phyloP scores from a whole-genome alignment of 1,140 invertebrate genomes.

The Triops longicaudatus region DNA sequence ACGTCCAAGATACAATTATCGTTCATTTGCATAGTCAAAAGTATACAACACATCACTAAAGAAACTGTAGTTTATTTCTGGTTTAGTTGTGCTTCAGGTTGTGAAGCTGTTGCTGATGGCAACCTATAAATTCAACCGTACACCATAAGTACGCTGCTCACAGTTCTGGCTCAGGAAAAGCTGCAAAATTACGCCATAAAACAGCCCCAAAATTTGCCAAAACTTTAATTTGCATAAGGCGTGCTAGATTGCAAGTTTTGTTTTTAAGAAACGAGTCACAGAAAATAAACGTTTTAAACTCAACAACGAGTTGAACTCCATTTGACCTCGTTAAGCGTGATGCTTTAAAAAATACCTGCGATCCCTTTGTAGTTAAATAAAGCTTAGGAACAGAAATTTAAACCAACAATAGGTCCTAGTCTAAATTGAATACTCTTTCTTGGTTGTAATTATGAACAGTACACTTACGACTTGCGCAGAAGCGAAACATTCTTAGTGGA shows the following conservation, averaged over 20 bases:
- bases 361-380: no score
- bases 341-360: no score
- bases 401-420: no score
- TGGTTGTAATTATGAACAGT: no score
- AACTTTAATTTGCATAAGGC: neutral
- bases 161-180: constrained; percentile 3
- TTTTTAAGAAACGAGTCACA: neutral
- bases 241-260: neutral
- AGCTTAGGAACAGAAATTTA: no score
- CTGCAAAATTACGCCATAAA: constrained; percentile 2
- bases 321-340: no score
- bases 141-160: neutral
- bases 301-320: no score
- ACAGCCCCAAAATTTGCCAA: constrained; percentile 12
- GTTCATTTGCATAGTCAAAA: neutral
- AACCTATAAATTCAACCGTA: neutral
- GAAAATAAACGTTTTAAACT: no score
- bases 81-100: neutral
- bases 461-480: no score
- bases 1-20: constrained; percentile 6
- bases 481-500: no score
- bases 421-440: no score
- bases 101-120: constrained; percentile 1
- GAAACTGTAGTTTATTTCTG: neutral
- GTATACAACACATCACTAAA: constrained; percentile 8